Base-by-base conservation (phyloP, 2,888 invertebrate genomes). In the Macaria liturata region DNA sequence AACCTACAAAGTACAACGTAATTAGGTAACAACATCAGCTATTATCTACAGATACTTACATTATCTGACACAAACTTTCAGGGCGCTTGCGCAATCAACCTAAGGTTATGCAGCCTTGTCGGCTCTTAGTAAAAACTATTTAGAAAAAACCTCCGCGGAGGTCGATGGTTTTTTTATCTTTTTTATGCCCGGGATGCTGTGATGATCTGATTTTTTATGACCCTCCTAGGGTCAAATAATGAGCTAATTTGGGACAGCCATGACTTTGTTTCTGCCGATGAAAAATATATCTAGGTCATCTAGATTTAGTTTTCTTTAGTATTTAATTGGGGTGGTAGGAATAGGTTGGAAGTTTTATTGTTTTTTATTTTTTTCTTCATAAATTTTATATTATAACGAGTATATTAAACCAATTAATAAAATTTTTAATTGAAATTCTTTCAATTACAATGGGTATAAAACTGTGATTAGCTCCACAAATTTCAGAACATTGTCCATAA, bases 401-500 rank as follows among this genome's bases (percentile, higher is more conserved):
- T n/a, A n/a, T 89, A 85, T 88, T 82, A 83, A 94, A 86, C 93
- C 93, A 94, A 78, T 92, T 92, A 85, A 93, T 92, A 77, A 94
- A 94, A 68, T 78, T 86, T 75, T 88, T 90, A 71, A 88, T 80
- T 61, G 86, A 83, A 53, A 93, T 88, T 74, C 91, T 92, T 93
- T 95, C 94, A 73, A 94, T 82, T 59, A 93, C 92, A 93, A 96
- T 95, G 39, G 95, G 96, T 88, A 96, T 96, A 93, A 96, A 96
- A 59, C 95, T 95, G 82, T 96, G 95, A 80, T 96, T 96, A 54
- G 94, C 93, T 0, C 96, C 96, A 88, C 96, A 96, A 91, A 96
- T 96, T 94, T 96, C 95, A 70, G 95, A 96, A 80, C 96, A 96
- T 93, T 96, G 95, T 0, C 95, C 95, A 84, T 86, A 96, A 84